These are phyloP conservation scores for Acridotheres tristis DNA, from an alignment of 2,797 vertebrate genomes.

Conservation along the genomic window DNA sequence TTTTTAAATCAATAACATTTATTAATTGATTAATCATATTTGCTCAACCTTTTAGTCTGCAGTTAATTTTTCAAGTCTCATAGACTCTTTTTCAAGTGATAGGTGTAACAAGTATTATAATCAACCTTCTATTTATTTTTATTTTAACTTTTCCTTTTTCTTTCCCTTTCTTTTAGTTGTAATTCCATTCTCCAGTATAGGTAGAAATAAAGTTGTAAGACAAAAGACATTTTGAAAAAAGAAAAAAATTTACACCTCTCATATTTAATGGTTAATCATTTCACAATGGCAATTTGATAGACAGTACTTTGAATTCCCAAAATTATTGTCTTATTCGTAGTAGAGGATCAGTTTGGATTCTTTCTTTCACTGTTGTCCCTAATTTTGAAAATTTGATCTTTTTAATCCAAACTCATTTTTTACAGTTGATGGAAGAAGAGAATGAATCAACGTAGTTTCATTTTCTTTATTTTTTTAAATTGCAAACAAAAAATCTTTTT, in stretches of 20 bases:
- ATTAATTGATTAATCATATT: neutral
- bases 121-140: neutral
- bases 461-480: neutral
- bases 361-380: neutral
- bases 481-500: neutral
- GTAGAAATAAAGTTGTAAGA: neutral
- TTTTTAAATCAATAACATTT: conserved; percentile 17
- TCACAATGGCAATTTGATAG: neutral
- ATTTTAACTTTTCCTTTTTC: neutral
- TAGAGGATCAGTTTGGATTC: neutral
- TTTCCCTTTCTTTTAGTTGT: neutral
- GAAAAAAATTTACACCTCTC: neutral
- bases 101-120: neutral
- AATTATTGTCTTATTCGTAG: neutral
- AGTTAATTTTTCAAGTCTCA: neutral
- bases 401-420: neutral
- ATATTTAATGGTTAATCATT: neutral
- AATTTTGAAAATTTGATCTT: neutral
- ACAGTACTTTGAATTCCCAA: neutral
- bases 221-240: neutral
- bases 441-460: neutral
- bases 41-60: neutral
- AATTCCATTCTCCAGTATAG: rapidly evolving
- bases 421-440: neutral
- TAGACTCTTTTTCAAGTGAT: neutral